Evolutionary conservation across 2,888 invertebrate species (phyloP).

Genomic region (Ectropis crepuscularia): DNA sequence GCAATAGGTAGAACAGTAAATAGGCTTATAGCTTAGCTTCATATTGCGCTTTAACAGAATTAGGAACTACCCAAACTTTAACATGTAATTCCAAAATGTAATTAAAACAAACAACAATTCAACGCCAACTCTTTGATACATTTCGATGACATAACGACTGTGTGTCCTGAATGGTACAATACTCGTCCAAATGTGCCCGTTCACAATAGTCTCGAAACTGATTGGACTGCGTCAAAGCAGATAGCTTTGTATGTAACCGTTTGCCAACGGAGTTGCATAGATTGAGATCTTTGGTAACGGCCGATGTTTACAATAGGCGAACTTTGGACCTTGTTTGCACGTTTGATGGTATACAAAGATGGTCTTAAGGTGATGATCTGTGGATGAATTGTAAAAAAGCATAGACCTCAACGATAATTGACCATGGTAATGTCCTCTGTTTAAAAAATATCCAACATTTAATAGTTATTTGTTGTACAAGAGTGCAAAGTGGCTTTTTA

Average conservation of each 20-base stretch:
- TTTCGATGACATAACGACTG: constrained; percentile 16
- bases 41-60: neutral
- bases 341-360: neutral
- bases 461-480: no score
- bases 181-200: constrained; percentile 21
- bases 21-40: no score
- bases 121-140: constrained; percentile 11
- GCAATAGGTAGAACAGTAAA: no score
- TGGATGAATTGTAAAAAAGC: no score
- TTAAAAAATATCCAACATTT: no score
- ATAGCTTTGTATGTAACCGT: constrained; percentile 53
- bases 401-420: no score
- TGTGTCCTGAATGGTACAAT: constrained; percentile 23
- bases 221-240: constrained; percentile 43
- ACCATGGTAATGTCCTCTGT: no score
- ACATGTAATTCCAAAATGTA: constrained; percentile 1
- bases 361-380: no score
- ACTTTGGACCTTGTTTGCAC: constrained; percentile 11
- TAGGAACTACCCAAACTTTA: neutral
- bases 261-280: constrained; percentile 45
- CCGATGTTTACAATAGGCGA: constrained; percentile 9
- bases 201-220: constrained; percentile 48
- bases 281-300: constrained; percentile 39
- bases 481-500: no score
- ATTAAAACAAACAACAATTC: constrained; percentile 5